Evolutionary conservation across 23 tunicate genomes (phyloP).

Genomic region (Styela plicata): DNA sequence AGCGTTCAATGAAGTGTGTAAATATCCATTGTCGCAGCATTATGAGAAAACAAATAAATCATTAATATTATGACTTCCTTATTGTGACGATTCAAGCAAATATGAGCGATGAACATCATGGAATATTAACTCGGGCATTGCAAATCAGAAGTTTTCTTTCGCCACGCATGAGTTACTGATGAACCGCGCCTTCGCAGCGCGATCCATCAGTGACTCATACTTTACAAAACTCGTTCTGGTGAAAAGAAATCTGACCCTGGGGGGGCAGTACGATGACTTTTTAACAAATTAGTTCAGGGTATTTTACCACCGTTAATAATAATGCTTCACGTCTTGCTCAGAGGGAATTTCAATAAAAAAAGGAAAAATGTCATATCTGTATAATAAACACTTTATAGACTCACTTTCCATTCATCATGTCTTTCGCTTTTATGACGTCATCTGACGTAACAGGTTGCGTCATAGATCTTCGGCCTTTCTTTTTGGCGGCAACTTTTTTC

Average conservation of each 20-base stretch:
- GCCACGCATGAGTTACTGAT: too few species aligned
- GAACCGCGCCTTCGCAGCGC: too few species aligned
- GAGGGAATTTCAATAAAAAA: too few species aligned
- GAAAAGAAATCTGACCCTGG: too few species aligned
- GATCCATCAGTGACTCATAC: too few species aligned
- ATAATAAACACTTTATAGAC: background rate
- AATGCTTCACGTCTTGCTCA: too few species aligned
- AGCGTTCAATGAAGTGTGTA: background rate
- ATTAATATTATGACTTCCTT: background rate
- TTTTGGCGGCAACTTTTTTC: slow-evolving; percentile 59
- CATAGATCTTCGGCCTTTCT: slow-evolving; percentile 60
- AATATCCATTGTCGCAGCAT: background rate
- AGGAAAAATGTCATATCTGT: background rate
- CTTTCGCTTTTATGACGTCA: slow-evolving; percentile 76
- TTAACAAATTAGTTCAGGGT: too few species aligned
- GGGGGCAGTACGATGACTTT: too few species aligned
- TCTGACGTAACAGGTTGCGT: slow-evolving; percentile 85
- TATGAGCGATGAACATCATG: background rate
- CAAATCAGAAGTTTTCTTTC: too few species aligned
- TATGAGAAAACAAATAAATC: background rate
- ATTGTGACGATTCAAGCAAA: background rate
- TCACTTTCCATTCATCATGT: slow-evolving; percentile 37
- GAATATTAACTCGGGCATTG: too few species aligned
- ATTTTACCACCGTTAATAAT: too few species aligned
- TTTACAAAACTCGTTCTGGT: too few species aligned